Evolutionary conservation across 2,888 invertebrate genomes (phyloP).

Genomic region (Sisyra nigra): DNA sequence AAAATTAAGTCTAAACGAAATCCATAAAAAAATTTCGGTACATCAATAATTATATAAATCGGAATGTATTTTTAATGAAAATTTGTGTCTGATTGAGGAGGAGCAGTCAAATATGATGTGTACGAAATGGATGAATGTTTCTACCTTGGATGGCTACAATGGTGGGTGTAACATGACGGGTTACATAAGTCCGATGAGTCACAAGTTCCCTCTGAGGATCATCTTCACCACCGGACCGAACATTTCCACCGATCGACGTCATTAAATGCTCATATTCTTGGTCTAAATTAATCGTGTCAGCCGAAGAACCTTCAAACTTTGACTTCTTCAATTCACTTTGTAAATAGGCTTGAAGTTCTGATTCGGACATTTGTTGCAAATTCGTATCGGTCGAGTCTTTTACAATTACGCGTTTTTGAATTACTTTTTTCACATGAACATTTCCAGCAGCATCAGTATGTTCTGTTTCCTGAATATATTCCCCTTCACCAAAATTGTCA

Average conservation of each 20-base stretch:
- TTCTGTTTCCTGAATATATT: constrained; percentile 32
- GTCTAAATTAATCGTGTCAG: constrained; percentile 3
- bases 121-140: constrained; percentile 3
- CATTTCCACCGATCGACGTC: constrained; percentile 5
- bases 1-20: not conserved
- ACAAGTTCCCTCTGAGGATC: constrained; percentile 5
- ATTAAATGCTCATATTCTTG: constrained; percentile 5
- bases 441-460: constrained; percentile 35
- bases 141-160: constrained; percentile 9
- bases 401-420: constrained; percentile 30
- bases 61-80: too few species aligned
- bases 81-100: too few species aligned
- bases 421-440: constrained; percentile 31
- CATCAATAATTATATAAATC: not conserved
- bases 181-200: constrained; percentile 9
- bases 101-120: constrained; percentile 1
- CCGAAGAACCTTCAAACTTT: constrained; percentile 9
- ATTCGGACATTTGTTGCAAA: constrained; percentile 15
- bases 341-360: constrained; percentile 21
- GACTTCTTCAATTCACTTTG: constrained; percentile 15
- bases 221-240: not conserved
- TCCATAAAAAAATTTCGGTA: not conserved
- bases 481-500: constrained; percentile 32
- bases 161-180: constrained; percentile 9
- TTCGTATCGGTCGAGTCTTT: constrained; percentile 16